Percentiles rank a stretch among this genome's conserved stretches.
Evolutionary conservation across 1,140 invertebrate species (phyloP).

Genomic region (Glomeris maerens): DNA sequence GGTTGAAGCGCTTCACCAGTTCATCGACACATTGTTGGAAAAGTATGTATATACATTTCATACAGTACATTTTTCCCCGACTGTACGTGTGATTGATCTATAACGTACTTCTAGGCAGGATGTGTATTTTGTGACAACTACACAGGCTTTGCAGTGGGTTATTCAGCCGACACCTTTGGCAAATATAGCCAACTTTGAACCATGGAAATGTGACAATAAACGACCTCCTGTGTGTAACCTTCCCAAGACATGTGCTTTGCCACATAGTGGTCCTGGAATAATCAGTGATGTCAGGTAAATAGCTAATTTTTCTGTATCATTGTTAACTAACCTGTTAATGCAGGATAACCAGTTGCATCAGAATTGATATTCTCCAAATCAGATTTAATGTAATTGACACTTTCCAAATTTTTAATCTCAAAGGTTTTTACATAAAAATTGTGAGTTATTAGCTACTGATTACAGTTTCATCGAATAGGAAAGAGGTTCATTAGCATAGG

Average conservation of each 20-base stretch:
- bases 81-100: not conserved
- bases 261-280: conserved; percentile 2
- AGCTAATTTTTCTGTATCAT: not conserved
- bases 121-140: conserved; percentile 80
- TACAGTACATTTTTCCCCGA: not conserved
- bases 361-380: too few relatives aligned
- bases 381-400: too few relatives aligned
- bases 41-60: conserved; percentile 42
- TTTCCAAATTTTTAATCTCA: too few relatives aligned
- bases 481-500: too few relatives aligned
- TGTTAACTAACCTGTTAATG: too few relatives aligned
- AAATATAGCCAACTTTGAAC: conserved; percentile 52
- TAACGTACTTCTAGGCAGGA: conserved; percentile 47
- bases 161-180: conserved; percentile 63
- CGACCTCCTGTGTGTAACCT: conserved; percentile 60
- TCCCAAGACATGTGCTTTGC: conserved; percentile 52
- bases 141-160: conserved; percentile 78
- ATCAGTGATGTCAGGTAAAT: conserved; percentile 10
- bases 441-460: too few relatives aligned
- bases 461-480: too few relatives aligned
- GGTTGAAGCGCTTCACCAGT: conserved; percentile 68
- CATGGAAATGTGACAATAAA: conserved; percentile 63
- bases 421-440: too few relatives aligned
- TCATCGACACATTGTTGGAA: conserved; percentile 61
- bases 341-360: too few relatives aligned